Base-by-base conservation (phyloP, 1,140 invertebrate genomes). In the Drosophila varians region DNA sequence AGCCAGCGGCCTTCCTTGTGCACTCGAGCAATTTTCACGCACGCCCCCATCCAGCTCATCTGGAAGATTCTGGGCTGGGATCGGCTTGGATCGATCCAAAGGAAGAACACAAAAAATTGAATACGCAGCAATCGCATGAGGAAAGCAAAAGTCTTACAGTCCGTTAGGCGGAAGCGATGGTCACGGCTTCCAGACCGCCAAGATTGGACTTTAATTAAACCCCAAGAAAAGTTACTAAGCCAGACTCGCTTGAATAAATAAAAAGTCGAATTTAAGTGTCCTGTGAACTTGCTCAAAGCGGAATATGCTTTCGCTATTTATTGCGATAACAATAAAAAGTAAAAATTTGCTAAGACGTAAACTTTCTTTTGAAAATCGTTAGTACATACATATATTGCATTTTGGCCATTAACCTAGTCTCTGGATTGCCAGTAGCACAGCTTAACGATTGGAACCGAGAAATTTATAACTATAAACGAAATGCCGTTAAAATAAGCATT, bases 1-100 rank as follows among this genome's bases (percentile, higher is more conserved):
- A 68, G 74, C 83, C 74, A 47, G 74, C 68, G 77, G 83, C 77
- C 69, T 78, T 88, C 78, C 78, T 78, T 88, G 72, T 88, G 84
- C 62, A 61, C 47, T 71, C 68, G 49, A 68, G 38, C 76, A 58
- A 72, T 77, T 78, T 80, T 88, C 70, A 89, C 78, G 83, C 83
- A 88, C 83, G 77, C 78, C 83, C 62, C 70, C 78, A 73, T 51
- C 71, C 21, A 19, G 16, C 38, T 4, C 54, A 25, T 23, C 12
- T 11, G 23, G 28, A 53, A 49, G 64, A 54, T 25, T 21, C 25
- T 18, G 48, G 23, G n/a, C 21, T 46, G 42, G 45, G 42, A 48
- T 53, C 26, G 43, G 25, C 36, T 18, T 25, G 21, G 25, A 34
- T 36, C 42, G 9, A 38, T 11, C 11, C 36, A 38, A 14, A 36